These are phyloP conservation scores for Maniola jurtina DNA, from an alignment of 1,140 invertebrate species.

Conservation along the genomic window DNA sequence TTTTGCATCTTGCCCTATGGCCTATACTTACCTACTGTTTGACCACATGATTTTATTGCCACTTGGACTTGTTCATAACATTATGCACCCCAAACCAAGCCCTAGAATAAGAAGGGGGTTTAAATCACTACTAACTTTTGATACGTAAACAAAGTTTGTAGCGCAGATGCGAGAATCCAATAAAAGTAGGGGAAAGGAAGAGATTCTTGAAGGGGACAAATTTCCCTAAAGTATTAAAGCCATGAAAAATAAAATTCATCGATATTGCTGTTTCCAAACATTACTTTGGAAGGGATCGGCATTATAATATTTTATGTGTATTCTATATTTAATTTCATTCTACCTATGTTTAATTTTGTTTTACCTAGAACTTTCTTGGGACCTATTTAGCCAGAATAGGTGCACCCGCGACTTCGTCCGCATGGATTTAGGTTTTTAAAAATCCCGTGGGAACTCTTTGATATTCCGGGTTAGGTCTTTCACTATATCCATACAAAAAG, in stretches of 20 bases:
- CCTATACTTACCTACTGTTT: too few species aligned
- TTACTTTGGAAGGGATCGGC: conserved; percentile 31
- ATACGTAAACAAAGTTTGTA: conserved; percentile 55
- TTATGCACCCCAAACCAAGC: conserved; percentile 24
- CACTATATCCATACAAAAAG: too few species aligned
- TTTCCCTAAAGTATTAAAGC: conserved; percentile 71
- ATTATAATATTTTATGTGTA: conserved; percentile 36
- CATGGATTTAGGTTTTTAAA: too few species aligned
- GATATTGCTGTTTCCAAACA: conserved; percentile 60
- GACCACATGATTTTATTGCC: background rate
- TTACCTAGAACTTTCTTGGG: background rate
- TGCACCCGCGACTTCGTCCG: too few species aligned
- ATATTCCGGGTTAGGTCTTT: too few species aligned
- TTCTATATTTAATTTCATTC: conserved; percentile 19
- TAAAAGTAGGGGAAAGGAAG: conserved; percentile 59
- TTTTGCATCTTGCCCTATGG: too few species aligned
- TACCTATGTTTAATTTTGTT: conserved; percentile 18
- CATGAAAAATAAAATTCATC: conserved; percentile 70
- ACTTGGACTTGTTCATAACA: background rate
- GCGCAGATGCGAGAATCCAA: conserved; percentile 70
- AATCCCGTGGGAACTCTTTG: too few species aligned
- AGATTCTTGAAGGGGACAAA: conserved; percentile 58
- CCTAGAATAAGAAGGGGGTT: conserved; percentile 23
- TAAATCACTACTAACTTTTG: conserved; percentile 32
- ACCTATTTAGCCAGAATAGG: background rate